These are phyloP conservation scores for Cephus pygmeus DNA, from an alignment of 2,888 invertebrate species.

Conservation along the genomic window DNA sequence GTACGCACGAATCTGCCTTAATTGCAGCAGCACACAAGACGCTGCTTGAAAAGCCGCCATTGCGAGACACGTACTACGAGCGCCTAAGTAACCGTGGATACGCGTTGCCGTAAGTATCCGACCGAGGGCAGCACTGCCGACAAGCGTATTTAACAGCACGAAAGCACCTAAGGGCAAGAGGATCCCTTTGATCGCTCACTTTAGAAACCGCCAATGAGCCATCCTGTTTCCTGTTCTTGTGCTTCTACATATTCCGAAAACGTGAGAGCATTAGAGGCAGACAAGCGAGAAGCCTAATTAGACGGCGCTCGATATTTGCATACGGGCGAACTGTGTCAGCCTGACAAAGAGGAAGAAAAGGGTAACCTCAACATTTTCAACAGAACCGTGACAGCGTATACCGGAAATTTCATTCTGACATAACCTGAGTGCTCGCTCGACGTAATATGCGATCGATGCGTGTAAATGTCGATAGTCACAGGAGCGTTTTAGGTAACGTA, in stretches of 20 bases:
- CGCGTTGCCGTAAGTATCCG: background rate
- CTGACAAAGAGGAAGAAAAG: background rate
- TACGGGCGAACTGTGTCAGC: background rate
- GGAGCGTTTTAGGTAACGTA: background rate
- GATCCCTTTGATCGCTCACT: slow-evolving; percentile 42
- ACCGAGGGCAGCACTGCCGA: slow-evolving; percentile 15
- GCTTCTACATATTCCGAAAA: background rate
- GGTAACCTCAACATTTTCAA: background rate
- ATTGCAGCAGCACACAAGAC: slow-evolving; percentile 19
- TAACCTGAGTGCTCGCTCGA: background rate
- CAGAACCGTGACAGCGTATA: background rate
- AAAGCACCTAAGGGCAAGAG: slow-evolving; percentile 10
- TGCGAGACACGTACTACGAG: slow-evolving; percentile 8
- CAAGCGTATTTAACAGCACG: slow-evolving; percentile 12
- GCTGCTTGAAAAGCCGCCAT: slow-evolving; percentile 20
- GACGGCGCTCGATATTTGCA: background rate
- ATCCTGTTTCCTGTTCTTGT: background rate
- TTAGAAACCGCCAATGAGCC: slow-evolving; percentile 27
- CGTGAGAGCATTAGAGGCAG: background rate
- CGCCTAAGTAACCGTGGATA: slow-evolving; percentile 13
- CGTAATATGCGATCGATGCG: background rate
- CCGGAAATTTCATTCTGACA: background rate
- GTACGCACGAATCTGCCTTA: slow-evolving; percentile 13
- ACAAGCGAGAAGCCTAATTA: background rate
- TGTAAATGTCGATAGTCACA: too few species aligned